Evolutionary conservation across 2,888 invertebrate species (phyloP).

Genomic region (Drosophila atripex): DNA sequence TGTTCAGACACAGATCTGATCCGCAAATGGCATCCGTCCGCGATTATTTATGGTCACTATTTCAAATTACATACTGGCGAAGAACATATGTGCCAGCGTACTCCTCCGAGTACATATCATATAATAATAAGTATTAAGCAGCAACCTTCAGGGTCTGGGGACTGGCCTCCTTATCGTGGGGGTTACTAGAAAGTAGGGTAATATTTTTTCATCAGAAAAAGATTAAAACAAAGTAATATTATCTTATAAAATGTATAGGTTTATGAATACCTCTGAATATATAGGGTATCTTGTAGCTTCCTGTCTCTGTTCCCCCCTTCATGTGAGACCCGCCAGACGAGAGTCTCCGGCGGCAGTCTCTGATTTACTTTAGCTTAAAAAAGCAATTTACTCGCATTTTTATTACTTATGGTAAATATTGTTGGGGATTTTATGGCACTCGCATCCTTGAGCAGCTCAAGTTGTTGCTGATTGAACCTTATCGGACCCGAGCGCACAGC

Average conservation of each 20-base stretch:
- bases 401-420: slow-evolving; percentile 66
- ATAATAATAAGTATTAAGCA: slow-evolving; percentile 26
- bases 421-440: slow-evolving; percentile 63
- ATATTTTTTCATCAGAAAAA: background rate
- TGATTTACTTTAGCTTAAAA: slow-evolving; percentile 68
- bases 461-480: slow-evolving; percentile 43
- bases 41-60: slow-evolving; percentile 40
- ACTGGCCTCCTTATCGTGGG: slow-evolving; percentile 40
- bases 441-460: slow-evolving; percentile 60
- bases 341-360: slow-evolving; percentile 25
- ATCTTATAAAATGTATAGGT: background rate
- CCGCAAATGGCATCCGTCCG: slow-evolving; percentile 32
- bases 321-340: slow-evolving; percentile 1
- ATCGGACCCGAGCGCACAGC: slow-evolving; percentile 12
- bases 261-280: background rate
- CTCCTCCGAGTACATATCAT: slow-evolving; percentile 10
- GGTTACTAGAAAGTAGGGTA: background rate
- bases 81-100: slow-evolving; percentile 3
- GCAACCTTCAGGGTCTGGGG: slow-evolving; percentile 39
- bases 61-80: slow-evolving; percentile 34
- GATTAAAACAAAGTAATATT: background rate
- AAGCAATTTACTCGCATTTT: slow-evolving; percentile 67
- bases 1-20: slow-evolving; percentile 9
- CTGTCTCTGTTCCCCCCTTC: too few species aligned
- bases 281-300: slow-evolving; percentile 4